phyloP scores from a whole-genome alignment of 1,140 invertebrate genomes.

The Lordiphosa stackelbergi region DNA sequence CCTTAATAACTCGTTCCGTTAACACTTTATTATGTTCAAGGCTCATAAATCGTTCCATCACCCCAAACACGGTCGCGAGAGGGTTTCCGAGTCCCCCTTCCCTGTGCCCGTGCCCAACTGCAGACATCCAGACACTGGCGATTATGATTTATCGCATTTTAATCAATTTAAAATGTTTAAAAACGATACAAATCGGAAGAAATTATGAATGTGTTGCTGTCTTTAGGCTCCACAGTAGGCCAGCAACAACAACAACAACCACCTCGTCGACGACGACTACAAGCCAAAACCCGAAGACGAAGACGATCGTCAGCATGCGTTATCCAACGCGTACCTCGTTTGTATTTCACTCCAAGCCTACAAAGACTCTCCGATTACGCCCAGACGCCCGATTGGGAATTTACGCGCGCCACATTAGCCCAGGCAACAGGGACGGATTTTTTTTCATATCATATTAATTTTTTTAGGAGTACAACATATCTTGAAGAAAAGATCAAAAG shows the following conservation, averaged over 20 bases:
- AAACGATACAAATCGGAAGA: constrained; percentile 74
- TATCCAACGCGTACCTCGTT: constrained; percentile 67
- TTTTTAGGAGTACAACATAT: too few species aligned
- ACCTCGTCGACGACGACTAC: constrained; percentile 35
- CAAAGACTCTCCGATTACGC: constrained; percentile 55
- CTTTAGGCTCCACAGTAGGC: constrained; percentile 73
- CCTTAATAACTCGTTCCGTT: constrained; percentile 77
- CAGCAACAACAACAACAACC: constrained; percentile 44
- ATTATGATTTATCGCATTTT: constrained; percentile 77
- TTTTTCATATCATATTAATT: too few species aligned
- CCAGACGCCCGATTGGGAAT: constrained; percentile 29
- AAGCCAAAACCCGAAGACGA: constrained; percentile 29
- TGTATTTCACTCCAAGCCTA: constrained; percentile 58
- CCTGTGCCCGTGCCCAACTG: constrained; percentile 7
- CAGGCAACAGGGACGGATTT: constrained; percentile 20
- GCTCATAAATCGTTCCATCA: constrained; percentile 76
- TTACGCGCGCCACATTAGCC: constrained; percentile 51
- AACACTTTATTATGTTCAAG: constrained; percentile 76
- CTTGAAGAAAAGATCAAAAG: too few species aligned
- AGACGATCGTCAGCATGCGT: constrained; percentile 54
- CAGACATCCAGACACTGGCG: constrained; percentile 39
- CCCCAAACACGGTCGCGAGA: constrained; percentile 38
- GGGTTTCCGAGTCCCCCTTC: constrained; percentile 5
- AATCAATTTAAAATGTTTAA: constrained; percentile 77
- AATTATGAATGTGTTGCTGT: constrained; percentile 76